These are phyloP conservation scores for Eristalis arbustorum DNA, from an alignment of 2,888 invertebrate species.

Conservation along the genomic window DNA sequence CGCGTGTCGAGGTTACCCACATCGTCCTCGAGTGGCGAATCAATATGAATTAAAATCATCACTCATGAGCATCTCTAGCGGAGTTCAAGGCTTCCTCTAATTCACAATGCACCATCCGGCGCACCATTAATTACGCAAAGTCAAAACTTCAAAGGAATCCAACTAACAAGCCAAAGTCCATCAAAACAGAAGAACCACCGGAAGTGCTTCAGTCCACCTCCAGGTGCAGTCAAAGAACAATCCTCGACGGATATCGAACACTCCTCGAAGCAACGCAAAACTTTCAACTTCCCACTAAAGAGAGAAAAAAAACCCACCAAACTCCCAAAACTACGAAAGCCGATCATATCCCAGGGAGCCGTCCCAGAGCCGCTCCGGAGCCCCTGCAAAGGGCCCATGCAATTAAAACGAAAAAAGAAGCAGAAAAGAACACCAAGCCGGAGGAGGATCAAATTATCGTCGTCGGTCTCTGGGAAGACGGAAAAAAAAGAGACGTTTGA, in stretches of 20 bases:
- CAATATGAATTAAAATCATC: too few relatives aligned
- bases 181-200: not conserved
- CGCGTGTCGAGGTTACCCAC: too few relatives aligned
- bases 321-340: not conserved
- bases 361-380: not conserved
- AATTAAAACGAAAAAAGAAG: not conserved
- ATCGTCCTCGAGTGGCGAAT: too few relatives aligned
- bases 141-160: not conserved
- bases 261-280: not conserved
- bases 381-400: not conserved
- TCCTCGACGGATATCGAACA: not conserved
- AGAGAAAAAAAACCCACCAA: not conserved
- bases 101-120: too few relatives aligned
- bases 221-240: not conserved
- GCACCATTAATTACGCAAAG: not conserved
- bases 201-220: not conserved
- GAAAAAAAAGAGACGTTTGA: not conserved
- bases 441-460: conserved; percentile 21
- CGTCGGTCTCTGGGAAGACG: not conserved
- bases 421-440: conserved; percentile 1
- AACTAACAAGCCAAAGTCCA: not conserved
- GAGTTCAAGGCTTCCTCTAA: too few relatives aligned
- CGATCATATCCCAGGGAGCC: not conserved
- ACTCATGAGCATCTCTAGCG: too few relatives aligned
- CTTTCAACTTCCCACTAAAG: not conserved